A percentile compares a stretch with the other conserved stretches of the same genome.
phyloP scores from a whole-genome alignment of 2,113 vertebrate genomes.

The Scartelaos histophorus region DNA sequence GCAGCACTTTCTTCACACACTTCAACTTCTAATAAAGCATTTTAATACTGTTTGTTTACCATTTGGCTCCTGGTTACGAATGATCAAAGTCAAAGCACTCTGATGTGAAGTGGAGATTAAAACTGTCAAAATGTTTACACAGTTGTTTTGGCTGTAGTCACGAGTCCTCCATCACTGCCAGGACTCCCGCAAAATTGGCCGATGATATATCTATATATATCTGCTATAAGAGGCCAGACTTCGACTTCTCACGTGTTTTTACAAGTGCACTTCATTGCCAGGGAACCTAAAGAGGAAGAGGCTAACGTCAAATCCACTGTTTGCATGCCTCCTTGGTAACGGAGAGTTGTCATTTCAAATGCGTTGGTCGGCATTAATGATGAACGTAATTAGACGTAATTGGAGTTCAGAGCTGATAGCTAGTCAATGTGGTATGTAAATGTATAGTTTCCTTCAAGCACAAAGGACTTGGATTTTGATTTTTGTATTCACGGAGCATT shows the following conservation, averaged over 20 bases:
- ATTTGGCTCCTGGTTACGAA: constrained; percentile 21
- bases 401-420: constrained; percentile 30
- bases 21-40: constrained; percentile 14
- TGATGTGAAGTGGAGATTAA: constrained; percentile 10
- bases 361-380: constrained; percentile 39
- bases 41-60: constrained; percentile 15
- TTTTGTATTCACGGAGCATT: constrained; percentile 4
- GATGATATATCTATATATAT: neutral
- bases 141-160: constrained; percentile 11
- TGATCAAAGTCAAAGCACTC: constrained; percentile 9
- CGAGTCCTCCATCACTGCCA: constrained; percentile 13
- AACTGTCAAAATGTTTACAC: constrained; percentile 24
- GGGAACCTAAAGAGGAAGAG: constrained; percentile 20
- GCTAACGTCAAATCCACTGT: constrained; percentile 17
- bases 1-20: constrained; percentile 33
- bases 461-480: neutral
- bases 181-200: constrained; percentile 7
- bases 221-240: constrained; percentile 7
- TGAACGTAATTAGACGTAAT: constrained; percentile 48
- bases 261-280: constrained; percentile 11
- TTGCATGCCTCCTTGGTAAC: constrained; percentile 29
- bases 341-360: constrained; percentile 42
- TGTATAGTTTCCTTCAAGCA: constrained; percentile 16
- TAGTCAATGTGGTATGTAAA: constrained; percentile 20
- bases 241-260: constrained; percentile 9